A percentile compares a stretch with the other conserved stretches of the same genome.
Conservation (phyloP, 1,140 invertebrate species). For the Meloidogyne chitwoodi region DNA sequence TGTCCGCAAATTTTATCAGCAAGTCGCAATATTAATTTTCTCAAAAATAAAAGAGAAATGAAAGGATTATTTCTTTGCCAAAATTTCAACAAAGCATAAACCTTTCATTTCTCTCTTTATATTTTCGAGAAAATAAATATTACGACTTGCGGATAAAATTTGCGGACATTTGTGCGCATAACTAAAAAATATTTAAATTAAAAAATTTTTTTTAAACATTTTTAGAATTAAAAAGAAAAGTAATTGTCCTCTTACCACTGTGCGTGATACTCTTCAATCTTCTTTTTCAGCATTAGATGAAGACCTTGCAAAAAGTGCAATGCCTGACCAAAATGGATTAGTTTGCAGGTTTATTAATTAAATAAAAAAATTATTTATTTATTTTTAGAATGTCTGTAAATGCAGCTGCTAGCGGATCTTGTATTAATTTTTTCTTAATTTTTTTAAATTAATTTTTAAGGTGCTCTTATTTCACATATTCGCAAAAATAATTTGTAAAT, state of each 20-base stretch:
- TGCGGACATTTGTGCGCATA: constrained; percentile 19
- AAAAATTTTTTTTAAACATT: neutral
- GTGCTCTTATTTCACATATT: constrained; percentile 32
- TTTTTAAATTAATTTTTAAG: neutral
- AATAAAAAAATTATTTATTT: neutral
- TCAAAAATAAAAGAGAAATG: too few relatives aligned
- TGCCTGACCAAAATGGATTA: constrained; percentile 49
- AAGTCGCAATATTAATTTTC: too few relatives aligned
- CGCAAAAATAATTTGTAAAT: constrained; percentile 52
- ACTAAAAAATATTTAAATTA: too few relatives aligned
- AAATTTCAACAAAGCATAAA: too few relatives aligned
- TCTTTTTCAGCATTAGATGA: constrained; percentile 52
- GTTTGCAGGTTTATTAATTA: constrained; percentile 40
- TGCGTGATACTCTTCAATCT: constrained; percentile 47
- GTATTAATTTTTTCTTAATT: constrained; percentile 22
- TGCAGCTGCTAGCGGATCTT: constrained; percentile 56
- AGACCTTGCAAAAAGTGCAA: constrained; percentile 48
- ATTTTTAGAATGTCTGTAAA: constrained; percentile 48
- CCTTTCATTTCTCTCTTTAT: too few relatives aligned
- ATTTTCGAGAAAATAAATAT: too few relatives aligned
- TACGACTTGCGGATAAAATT: constrained; percentile 12
- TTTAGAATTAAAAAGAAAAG: constrained; percentile 32
- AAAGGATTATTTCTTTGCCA: too few relatives aligned
- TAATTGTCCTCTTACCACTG: constrained; percentile 32
- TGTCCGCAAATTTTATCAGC: too few relatives aligned